phyloP scores from a whole-genome alignment of 2,113 vertebrate genomes.

The Ptilonorhynchus violaceus region DNA sequence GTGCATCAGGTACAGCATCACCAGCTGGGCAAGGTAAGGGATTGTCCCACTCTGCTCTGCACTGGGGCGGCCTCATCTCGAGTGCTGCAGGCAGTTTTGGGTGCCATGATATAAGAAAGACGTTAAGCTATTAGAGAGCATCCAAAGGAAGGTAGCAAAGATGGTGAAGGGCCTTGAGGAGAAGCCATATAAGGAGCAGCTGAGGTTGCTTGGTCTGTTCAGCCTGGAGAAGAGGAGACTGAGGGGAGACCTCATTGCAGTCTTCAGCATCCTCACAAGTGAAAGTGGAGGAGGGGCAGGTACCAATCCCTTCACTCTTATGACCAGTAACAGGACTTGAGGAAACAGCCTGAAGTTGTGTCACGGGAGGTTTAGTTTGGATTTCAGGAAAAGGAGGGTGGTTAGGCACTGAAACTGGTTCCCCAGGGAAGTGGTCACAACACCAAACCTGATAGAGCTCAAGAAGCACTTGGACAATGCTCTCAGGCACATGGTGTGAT shows the following conservation, averaged over 20 bases:
- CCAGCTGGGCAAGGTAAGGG: background rate
- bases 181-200: background rate
- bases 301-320: background rate
- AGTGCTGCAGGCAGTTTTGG: background rate
- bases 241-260: background rate
- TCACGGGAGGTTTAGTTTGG: background rate
- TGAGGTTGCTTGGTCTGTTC: background rate
- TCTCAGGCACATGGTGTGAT: background rate
- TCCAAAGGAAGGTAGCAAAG: background rate
- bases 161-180: background rate
- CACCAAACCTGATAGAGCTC: background rate
- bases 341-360: background rate
- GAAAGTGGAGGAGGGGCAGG: background rate
- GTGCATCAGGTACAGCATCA: background rate
- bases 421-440: background rate
- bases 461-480: background rate
- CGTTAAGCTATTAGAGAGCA: accelerated
- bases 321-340: background rate
- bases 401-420: background rate
- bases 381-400: background rate
- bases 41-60: background rate
- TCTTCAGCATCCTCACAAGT: background rate
- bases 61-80: background rate
- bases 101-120: background rate
- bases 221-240: background rate